Conservation (phyloP, 2,797 vertebrate species). For the Pseudochirops cupreus region DNA sequence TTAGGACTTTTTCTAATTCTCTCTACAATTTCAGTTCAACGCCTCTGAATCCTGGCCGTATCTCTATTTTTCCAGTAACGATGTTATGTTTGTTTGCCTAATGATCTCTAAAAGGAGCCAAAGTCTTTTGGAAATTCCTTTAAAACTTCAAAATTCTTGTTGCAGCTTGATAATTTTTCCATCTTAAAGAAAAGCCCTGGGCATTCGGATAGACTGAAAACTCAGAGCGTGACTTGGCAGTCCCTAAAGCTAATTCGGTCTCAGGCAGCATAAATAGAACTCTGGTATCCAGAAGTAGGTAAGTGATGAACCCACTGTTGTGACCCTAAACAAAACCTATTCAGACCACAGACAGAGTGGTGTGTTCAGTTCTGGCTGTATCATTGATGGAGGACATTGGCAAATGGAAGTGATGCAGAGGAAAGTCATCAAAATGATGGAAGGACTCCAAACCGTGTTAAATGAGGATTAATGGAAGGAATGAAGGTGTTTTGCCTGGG, state of each 20-base stretch:
- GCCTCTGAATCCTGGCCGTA: background rate
- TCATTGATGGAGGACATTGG: background rate
- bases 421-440: background rate
- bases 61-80: slow-evolving; percentile 11
- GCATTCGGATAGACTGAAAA: background rate
- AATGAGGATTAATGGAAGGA: background rate
- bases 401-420: background rate
- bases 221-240: background rate
- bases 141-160: background rate
- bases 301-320: background rate
- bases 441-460: background rate
- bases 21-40: background rate
- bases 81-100: slow-evolving; percentile 14
- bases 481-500: background rate
- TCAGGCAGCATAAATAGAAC: background rate
- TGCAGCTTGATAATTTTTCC: background rate
- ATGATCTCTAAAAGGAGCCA: slow-evolving; percentile 6
- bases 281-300: background rate
- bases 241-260: background rate
- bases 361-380: background rate
- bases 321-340: background rate
- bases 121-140: slow-evolving; percentile 13
- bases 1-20: slow-evolving; percentile 16
- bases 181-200: slow-evolving; percentile 30
- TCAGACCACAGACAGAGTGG: background rate